Evolutionary conservation across 53 echinoderm and acorn worm genomes (phyloP), one percentile per base, ranked within the genome.

Genomic region (Apostichopus leukothele): DNA sequence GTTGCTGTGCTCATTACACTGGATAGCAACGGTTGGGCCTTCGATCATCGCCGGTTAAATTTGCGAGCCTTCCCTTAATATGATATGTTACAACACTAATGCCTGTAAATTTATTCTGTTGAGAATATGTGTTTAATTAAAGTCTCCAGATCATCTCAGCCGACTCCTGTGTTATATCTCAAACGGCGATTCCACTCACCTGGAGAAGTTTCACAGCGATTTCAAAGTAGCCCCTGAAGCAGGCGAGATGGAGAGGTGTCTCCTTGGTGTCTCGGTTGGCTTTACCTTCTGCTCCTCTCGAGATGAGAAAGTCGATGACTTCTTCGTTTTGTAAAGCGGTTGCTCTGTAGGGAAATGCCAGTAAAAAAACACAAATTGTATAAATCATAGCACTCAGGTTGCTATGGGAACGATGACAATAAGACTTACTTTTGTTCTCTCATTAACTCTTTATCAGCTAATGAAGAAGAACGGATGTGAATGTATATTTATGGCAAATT

Each of bases 241-340:
- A 99, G n/a, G 96, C 99, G 5, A 94, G 91, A 57, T 99, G 92
- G 67, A 99, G 91, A 18, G 99, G 91, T 6, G 99, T 96, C 83
- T 93, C 91, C 85, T 93, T 94, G 80, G 91, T 93, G 18, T 99
- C 95, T 16, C 89, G 89, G 71, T 99, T 99, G 13, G 99, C 78
- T 60, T 84, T 90, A 18, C 99, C 99, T 59, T 96, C 89, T 5
- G 96, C 94, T 25, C 94, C 93, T 22, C 93, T 90, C 14, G 86
- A 92, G 39, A 99, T 84, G 26, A 99, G 87, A 79, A 92, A 96
- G 74, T 94, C 75, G 5, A 99, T 93, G 39, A 99, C 99, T 25
- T 91, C 91, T 59, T 84, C 55, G 13, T 90, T 83, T 19, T 84
- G 55, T 7, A 84, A 16, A 13, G 74, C 73, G 18, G 84, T 84